These are phyloP conservation scores for Enteromius unitaeniatus DNA, from an alignment of 2,797 vertebrate species.

Conservation along the genomic window DNA sequence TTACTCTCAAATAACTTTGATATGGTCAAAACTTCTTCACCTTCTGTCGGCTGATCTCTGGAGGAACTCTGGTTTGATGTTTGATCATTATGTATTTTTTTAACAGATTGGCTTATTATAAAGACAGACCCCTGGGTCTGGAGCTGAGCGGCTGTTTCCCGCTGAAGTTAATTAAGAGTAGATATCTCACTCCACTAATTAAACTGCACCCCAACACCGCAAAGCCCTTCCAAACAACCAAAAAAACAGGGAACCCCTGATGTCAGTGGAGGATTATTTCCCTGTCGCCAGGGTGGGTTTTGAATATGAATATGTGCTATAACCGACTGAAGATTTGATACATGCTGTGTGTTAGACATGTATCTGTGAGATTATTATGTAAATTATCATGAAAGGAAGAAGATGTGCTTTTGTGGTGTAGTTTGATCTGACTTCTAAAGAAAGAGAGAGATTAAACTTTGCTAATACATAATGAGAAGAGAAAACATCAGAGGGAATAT, in stretches of 20 bases:
- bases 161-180: constrained; percentile 21
- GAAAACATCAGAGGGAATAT: not conserved
- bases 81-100: not conserved
- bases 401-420: not conserved
- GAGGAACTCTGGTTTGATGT: not conserved
- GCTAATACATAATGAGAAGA: not conserved
- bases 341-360: constrained; percentile 4
- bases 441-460: not conserved
- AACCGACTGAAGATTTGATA: not conserved
- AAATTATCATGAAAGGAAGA: not conserved
- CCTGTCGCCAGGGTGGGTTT: not conserved
- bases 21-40: not conserved
- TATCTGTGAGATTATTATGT: constrained; percentile 13
- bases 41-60: not conserved
- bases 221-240: not conserved
- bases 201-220: not conserved
- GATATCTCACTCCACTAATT: constrained; percentile 8
- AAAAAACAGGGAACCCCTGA: constrained; percentile 17
- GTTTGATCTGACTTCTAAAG: constrained; percentile 1
- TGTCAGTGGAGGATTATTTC: not conserved
- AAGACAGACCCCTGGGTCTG: not conserved
- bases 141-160: not conserved
- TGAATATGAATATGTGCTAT: constrained; percentile 11
- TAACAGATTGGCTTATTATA: not conserved
- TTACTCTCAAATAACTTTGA: not conserved